Evolutionary conservation across 2,113 vertebrate species (phyloP), one percentile per base, ranked within the genome.

Genomic region (Aptenodytes patagonicus): DNA sequence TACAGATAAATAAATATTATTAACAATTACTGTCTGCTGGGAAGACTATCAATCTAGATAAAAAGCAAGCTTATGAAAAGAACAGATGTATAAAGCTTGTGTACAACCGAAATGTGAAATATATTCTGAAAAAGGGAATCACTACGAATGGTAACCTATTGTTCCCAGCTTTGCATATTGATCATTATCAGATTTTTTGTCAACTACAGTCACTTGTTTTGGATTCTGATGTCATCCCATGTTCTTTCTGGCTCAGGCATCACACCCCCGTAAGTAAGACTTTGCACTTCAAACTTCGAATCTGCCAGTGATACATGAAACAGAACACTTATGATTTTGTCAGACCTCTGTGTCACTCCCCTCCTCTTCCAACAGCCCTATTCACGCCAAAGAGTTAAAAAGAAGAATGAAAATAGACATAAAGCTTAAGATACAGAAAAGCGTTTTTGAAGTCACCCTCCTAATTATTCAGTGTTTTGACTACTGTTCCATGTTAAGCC

Each of bases 401-500:
- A 65, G 25, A 70, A 47, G 20, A 91, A 79, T 26, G 46, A 84
- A 87, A 92, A 82, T 2, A 68, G 22, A 34, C 40, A 62, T 47
- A 60, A 82, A 77, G 51, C 51, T 83, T 62, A 77, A 92, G 57
- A 82, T 20, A 85, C 11, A 24, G 22, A 66, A 32, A 26, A 47
- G 22, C 83, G 58, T 19, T 94, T 66, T 49, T 93, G 26, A 95
- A 83, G 66, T 73, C 34, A 62, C 13, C 7, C 40, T 80, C n/a
- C 42, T 90, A 72, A 90, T 79, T 65, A 78, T 52, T 90, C 64
- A n/a, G 19, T 77, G 47, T 93, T 96, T 93, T 90, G 42, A 90
- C 55, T 84, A 51, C 28, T 44, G 47, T 38, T 89, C 17, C n/a
- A 66, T 21, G 20, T 51, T 58, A 82, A 91, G 61, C 9, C 58